Evolutionary conservation across 2,797 vertebrate species (phyloP), one percentile per base, ranked within the genome.

Genomic region (Hypotaenidia philippensis): DNA sequence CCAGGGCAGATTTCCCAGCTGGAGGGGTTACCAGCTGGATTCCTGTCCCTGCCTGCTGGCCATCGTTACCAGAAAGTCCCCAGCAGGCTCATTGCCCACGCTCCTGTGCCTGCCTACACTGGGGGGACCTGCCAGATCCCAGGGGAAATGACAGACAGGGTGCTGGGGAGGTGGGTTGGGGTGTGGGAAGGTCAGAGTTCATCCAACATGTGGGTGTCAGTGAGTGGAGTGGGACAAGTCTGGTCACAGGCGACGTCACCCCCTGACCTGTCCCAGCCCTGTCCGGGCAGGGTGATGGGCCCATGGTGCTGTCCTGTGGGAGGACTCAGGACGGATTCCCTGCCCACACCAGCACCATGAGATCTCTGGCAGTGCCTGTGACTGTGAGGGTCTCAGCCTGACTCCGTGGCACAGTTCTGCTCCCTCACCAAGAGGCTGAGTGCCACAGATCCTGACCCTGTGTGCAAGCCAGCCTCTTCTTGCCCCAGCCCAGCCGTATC

Each of bases 241-340:
- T 63, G 40, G 29, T 36, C 60, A 41, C 32, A 25, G 27, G 7
- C 38, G 53, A 32, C 0, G 1, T 74, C 75, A 26, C 49, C 21
- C 2, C 3, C 29, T 71, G 71, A 27, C 26, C 20, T 34, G 56
- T 21, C 29, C 6, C 3, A 1, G 10, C 32, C 40, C n/a, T 2
- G 0, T 13, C 3, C 0, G 0, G 23, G 45, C 34, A 53, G 50
- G 68, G 25, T 3, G 38, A 5, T 11, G 34, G 49, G 49, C 25
- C 49, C 13, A 16, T 44, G 19, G 21, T 14, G 45, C 22, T 0
- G 34, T 41, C 0, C 5, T 0, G 0, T 44, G 44, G 50, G 27
- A 59, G 18, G 68, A 1, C 52, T 25, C 57, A n/a, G 64, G 38
- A 21, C 38, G 27, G 66, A 57, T 38, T 52, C 23, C 1, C 2